A percentile compares a stretch with the other conserved stretches of the same genome.
phyloP scores from a whole-genome alignment of 2,113 vertebrate species.

The Pipra filicauda region DNA sequence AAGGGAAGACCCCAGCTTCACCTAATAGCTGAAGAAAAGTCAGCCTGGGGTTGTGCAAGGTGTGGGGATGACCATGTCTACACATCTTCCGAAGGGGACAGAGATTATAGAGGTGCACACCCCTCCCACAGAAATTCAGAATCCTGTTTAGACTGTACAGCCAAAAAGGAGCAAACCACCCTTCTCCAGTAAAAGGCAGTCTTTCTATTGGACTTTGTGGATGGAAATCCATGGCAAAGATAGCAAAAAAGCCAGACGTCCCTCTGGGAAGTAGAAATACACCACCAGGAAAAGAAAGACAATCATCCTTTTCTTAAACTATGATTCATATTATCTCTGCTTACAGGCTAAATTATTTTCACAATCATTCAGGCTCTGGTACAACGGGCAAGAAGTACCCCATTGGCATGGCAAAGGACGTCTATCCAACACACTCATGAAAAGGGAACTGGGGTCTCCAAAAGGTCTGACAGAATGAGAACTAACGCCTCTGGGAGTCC shows the following conservation, averaged over 20 bases:
- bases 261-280: background rate
- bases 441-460: background rate
- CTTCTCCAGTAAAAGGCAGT: background rate
- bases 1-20: background rate
- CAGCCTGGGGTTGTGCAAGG: background rate
- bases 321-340: background rate
- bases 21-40: background rate
- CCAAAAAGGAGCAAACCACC: background rate
- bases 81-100: background rate
- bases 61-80: accelerated
- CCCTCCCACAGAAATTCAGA: background rate
- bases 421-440: background rate
- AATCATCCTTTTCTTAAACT: background rate
- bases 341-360: background rate
- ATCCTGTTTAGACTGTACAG: background rate
- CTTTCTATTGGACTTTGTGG: accelerated
- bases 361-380: background rate
- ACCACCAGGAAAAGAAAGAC: background rate
- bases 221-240: background rate
- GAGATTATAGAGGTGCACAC: background rate
- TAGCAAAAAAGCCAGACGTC: background rate
- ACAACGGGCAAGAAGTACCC: background rate
- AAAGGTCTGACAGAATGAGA: background rate
- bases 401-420: background rate
- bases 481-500: background rate